Base-by-base conservation (phyloP, 2,888 invertebrate genomes). In the Hypercompe scribonia region DNA sequence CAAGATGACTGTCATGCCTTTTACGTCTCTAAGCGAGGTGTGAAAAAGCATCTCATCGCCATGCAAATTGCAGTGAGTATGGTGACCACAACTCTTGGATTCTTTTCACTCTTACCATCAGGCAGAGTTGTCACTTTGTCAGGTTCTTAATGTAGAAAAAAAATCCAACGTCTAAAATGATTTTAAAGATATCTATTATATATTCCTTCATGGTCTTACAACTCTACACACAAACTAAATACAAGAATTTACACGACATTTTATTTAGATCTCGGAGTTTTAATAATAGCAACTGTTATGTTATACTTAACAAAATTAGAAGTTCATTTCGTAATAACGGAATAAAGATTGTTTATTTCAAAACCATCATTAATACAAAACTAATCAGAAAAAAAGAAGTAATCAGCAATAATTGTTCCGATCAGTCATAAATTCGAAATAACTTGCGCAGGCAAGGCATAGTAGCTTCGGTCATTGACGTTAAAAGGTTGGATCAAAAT, bases 381-480 rank as follows among this genome's bases (percentile, higher is more conserved):
- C 7, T 58, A 58, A 28, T 58, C n/a, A 54, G 54, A 54, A n/a
- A 54, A 42, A 42, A 58, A 58, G 11, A 58, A 58, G 28, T 58
- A 28, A 28, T 58, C 28, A n/a, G 58, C 58, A 31, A 61, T 61
- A 61, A 61, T 61, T 28, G n/a, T 28, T 28, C 28, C 1, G 58
- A 61, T 61, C 13, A 28, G 28, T 61, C 58, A 58, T 58, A 61
- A 61, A 61, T 63, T 63, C 24, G 21, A 34, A 61, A 28, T 61
- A 31, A 61, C 28, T 65, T 36, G 36, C 36, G 34, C 36, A 36
- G 33, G 36, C 34, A 33, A 65, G 33, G 24, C 65, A 36, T 65
- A 63, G 64, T 68, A 63, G 28, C 58, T 50, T 61, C 58, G 28
- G 58, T 61, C 58, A 61, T 61, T 61, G 58, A 61, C 58, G 8